Evolutionary conservation across 2,113 vertebrate genomes (phyloP).

Genomic region (Pseudois nayaur): DNA sequence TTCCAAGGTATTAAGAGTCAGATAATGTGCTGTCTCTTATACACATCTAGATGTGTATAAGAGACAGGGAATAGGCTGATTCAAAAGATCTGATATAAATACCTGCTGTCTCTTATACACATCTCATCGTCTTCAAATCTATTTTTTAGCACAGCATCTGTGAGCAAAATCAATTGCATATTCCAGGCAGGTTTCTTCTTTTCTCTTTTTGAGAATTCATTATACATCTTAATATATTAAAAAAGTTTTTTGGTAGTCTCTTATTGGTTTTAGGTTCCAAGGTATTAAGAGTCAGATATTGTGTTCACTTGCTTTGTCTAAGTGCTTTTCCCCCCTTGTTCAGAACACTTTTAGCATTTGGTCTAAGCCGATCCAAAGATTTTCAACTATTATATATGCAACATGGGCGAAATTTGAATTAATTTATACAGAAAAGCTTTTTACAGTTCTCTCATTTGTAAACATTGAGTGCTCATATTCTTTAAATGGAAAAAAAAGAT

Average conservation of each 20-base stretch:
- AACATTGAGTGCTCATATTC: constrained; percentile 56
- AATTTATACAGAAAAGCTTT: constrained; percentile 53
- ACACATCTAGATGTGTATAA: too few species aligned
- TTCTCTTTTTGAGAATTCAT: constrained; percentile 4
- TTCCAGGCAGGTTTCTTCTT: not conserved
- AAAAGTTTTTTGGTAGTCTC: not conserved
- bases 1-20: constrained; percentile 11
- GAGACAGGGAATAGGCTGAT: too few species aligned
- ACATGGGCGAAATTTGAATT: constrained; percentile 25
- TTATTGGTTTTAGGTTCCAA: constrained; percentile 32
- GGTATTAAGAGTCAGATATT: not conserved
- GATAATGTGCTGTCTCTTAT: too few species aligned
- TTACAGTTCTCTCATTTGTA: constrained; percentile 38
- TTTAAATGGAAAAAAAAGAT: constrained; percentile 40
- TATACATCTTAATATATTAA: not conserved
- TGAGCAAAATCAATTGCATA: not conserved
- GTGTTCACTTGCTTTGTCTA: not conserved
- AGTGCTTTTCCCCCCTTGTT: not conserved
- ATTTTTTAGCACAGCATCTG: not conserved
- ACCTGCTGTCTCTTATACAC: too few species aligned
- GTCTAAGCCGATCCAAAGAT: constrained; percentile 21
- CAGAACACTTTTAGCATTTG: constrained; percentile 47
- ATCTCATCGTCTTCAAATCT: not conserved
- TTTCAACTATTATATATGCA: constrained; percentile 22
- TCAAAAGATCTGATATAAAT: too few species aligned